Percentiles rank a stretch among this genome's conserved stretches.
Evolutionary conservation across 1,140 invertebrate species (phyloP).

Genomic region (Carcinoscorpius rotundicauda): DNA sequence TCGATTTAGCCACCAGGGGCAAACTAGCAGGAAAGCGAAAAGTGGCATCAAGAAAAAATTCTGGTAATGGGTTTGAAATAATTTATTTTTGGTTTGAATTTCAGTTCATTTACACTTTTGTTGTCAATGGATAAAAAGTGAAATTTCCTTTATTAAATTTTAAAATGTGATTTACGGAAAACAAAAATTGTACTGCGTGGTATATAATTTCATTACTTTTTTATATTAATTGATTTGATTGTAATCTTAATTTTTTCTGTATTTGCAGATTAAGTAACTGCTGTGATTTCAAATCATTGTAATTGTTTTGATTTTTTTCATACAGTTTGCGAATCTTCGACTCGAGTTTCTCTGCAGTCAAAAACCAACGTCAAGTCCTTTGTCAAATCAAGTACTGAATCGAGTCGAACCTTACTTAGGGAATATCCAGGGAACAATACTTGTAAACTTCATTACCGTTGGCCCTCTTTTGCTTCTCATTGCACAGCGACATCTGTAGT

Average conservation of each 20-base stretch:
- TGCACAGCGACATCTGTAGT: neutral
- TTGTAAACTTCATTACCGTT: slow-evolving; percentile 19
- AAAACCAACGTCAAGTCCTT: slow-evolving; percentile 6
- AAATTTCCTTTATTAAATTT: slow-evolving; percentile 6
- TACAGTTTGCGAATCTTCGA: slow-evolving; percentile 14
- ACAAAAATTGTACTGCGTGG: neutral
- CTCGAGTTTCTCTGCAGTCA: slow-evolving; percentile 12
- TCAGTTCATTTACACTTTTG: neutral
- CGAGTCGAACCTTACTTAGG: slow-evolving; percentile 12
- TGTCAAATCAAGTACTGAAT: slow-evolving; percentile 6
- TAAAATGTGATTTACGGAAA: neutral
- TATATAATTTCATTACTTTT: neutral
- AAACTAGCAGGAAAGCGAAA: slow-evolving; percentile 35
- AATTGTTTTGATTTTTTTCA: neutral
- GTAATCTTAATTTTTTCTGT: neutral
- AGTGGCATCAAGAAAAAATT: neutral
- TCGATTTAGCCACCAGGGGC: slow-evolving; percentile 57
- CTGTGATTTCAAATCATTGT: neutral
- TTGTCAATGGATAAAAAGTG: neutral
- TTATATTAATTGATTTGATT: neutral
- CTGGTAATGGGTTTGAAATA: neutral
- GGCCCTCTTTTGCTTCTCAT: slow-evolving; percentile 13
- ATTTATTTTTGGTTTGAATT: neutral
- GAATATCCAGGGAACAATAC: slow-evolving; percentile 15
- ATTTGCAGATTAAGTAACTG: neutral